These are phyloP conservation scores for Gymnarchus niloticus DNA, from an alignment of 2,113 vertebrate genomes.

Conservation along the genomic window DNA sequence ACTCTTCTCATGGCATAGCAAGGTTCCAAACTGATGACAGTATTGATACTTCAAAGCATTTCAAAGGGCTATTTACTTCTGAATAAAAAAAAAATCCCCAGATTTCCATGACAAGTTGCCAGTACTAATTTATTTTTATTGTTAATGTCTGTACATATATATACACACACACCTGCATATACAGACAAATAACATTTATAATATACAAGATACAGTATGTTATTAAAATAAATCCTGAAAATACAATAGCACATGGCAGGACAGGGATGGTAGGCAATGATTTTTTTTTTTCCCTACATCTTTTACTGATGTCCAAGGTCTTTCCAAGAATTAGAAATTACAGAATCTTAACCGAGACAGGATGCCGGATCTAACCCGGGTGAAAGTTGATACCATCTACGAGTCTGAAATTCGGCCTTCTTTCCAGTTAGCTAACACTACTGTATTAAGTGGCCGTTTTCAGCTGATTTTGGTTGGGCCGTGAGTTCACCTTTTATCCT, in stretches of 20 bases:
- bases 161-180: not conserved
- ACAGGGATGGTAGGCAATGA: not conserved
- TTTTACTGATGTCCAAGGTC: not conserved
- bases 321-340: not conserved
- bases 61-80: not conserved
- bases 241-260: not conserved
- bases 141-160: not conserved
- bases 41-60: not conserved
- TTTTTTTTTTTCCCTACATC: not conserved
- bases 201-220: not conserved
- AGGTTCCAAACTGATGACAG: not conserved
- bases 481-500: not conserved
- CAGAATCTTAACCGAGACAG: too few relatives aligned
- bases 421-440: not conserved
- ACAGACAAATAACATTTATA: not conserved
- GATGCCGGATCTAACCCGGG: too few relatives aligned
- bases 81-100: not conserved
- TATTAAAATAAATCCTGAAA: not conserved
- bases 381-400: too few relatives aligned
- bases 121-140: constrained; percentile 10
- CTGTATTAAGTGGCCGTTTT: not conserved
- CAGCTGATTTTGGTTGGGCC: not conserved
- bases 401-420: not conserved
- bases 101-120: not conserved
- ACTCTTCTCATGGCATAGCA: not conserved